These are phyloP conservation scores for Molossus alvarezi DNA, from an alignment of 2,797 vertebrate genomes.

Conservation along the genomic window DNA sequence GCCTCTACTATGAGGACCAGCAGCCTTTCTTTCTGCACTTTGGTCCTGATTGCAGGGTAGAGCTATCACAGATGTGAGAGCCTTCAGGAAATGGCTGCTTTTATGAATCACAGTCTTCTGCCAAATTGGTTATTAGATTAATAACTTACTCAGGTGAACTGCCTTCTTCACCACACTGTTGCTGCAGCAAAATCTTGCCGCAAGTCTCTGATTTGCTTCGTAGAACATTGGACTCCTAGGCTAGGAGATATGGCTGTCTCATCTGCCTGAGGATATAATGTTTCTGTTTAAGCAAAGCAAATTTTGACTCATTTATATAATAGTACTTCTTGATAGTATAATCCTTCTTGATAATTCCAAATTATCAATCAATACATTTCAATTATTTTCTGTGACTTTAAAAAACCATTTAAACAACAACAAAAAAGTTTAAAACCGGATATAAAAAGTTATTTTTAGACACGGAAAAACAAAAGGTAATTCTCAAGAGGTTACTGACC, in stretches of 20 bases:
- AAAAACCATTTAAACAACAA: slow-evolving; percentile 7
- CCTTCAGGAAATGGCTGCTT: neutral
- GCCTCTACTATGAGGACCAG: neutral
- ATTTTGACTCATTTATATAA: neutral
- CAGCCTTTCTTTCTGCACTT: neutral
- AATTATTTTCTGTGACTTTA: neutral
- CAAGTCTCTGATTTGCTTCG: neutral
- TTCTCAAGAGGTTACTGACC: neutral
- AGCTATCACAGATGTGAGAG: neutral
- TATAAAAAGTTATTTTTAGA: neutral
- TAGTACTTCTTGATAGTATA: neutral
- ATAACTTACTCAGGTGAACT: neutral
- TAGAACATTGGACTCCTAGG: neutral
- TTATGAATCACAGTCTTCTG: neutral
- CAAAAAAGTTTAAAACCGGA: slow-evolving; percentile 38
- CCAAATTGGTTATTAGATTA: neutral
- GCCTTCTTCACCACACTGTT: neutral
- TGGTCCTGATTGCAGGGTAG: neutral
- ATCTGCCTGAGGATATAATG: neutral
- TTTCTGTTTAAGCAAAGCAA: neutral
- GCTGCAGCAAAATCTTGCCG: neutral
- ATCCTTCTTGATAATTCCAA: neutral
- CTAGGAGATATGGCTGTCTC: neutral
- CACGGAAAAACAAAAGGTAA: neutral
- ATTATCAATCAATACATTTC: neutral